Conservation (phyloP, 2,888 invertebrate genomes). For the Cosmopolites sordidus region DNA sequence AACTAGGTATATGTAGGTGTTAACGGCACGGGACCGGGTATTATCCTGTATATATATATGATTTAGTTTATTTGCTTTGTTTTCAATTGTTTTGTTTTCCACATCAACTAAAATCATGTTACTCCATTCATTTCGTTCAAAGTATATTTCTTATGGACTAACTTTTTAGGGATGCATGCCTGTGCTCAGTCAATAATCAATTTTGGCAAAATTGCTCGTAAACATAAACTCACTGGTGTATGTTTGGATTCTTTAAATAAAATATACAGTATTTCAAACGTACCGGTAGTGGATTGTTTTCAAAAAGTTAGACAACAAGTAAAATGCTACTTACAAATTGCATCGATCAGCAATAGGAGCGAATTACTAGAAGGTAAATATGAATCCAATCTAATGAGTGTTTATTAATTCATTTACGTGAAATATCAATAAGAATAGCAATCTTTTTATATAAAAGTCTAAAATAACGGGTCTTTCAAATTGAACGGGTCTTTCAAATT, state of each 20-base stretch:
- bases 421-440: too few relatives aligned
- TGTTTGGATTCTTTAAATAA: slow-evolving; percentile 86
- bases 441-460: too few relatives aligned
- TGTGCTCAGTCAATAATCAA: slow-evolving; percentile 74
- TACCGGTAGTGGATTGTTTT: slow-evolving; percentile 95
- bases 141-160: not conserved
- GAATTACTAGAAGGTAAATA: slow-evolving; percentile 56
- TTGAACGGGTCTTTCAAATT: too few relatives aligned
- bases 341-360: slow-evolving; percentile 54
- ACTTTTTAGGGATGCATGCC: slow-evolving; percentile 4
- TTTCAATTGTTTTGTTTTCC: too few relatives aligned
- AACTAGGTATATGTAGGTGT: slow-evolving; percentile 62
- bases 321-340: slow-evolving; percentile 92
- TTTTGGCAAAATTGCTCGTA: slow-evolving; percentile 92
- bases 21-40: too few relatives aligned
- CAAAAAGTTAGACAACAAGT: slow-evolving; percentile 95
- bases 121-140: not conserved
- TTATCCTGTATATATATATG: not conserved
- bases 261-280: slow-evolving; percentile 92
- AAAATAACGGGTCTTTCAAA: too few relatives aligned
- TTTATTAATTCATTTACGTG: too few relatives aligned
- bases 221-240: slow-evolving; percentile 86
- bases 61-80: too few relatives aligned
- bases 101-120: too few relatives aligned
- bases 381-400: too few relatives aligned